A percentile compares a stretch with the other conserved stretches of the same genome.
Conservation (phyloP, 1,140 invertebrate species). For the Meteorus sp. region DNA sequence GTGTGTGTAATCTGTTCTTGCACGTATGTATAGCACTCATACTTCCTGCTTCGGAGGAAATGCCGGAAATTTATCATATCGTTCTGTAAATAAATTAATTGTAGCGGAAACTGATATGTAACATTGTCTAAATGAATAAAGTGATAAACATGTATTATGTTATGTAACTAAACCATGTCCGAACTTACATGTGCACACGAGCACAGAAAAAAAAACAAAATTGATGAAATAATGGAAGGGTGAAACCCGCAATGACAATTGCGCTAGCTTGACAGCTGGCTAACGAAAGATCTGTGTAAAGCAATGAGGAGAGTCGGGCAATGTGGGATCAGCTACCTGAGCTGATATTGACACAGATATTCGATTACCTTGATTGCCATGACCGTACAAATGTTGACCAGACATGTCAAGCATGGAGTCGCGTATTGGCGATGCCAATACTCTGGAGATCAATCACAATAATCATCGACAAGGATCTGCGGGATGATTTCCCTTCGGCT, state of each 20-base stretch:
- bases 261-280: constrained; percentile 12
- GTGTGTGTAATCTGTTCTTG: too few relatives aligned
- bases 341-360: constrained; percentile 56
- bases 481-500: constrained; percentile 40
- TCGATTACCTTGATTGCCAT: constrained; percentile 41
- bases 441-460: constrained; percentile 55
- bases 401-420: constrained; percentile 49
- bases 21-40: too few relatives aligned
- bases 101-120: too few relatives aligned
- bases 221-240: too few relatives aligned
- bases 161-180: background rate
- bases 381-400: constrained; percentile 46
- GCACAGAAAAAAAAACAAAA: constrained; percentile 6
- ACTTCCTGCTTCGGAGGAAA: too few relatives aligned
- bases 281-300: constrained; percentile 18
- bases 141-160: background rate
- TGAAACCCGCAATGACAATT: constrained; percentile 4
- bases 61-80: too few relatives aligned
- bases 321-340: constrained; percentile 58
- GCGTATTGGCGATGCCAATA: constrained; percentile 44
- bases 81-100: too few relatives aligned
- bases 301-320: constrained; percentile 44
- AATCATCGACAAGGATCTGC: constrained; percentile 50
- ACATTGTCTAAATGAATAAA: too few relatives aligned
- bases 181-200: background rate